Evolutionary conservation across 1,140 invertebrate genomes (phyloP).

Genomic region (Listronotus bonariensis): DNA sequence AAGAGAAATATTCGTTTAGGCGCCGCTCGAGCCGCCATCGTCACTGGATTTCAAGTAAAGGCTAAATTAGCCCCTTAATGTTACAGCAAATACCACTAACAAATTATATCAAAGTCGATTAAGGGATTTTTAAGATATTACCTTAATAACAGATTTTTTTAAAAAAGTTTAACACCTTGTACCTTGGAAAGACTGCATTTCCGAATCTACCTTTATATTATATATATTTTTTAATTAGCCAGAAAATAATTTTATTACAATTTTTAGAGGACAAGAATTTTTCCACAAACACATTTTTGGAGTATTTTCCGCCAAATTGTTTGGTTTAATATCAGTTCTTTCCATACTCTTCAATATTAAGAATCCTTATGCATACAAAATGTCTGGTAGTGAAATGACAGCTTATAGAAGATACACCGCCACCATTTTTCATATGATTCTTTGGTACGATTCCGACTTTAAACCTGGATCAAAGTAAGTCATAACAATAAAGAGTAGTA

Average conservation of each 20-base stretch:
- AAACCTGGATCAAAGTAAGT: conserved; percentile 54
- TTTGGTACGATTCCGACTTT: conserved; percentile 74
- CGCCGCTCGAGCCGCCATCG: too few species aligned
- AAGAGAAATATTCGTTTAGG: too few species aligned
- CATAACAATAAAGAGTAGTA: background rate
- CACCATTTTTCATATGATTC: conserved; percentile 71
- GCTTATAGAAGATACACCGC: conserved; percentile 78
- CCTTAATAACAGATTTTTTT: too few species aligned
- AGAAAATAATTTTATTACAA: background rate
- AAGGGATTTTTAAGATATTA: too few species aligned
- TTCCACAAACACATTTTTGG: conserved; percentile 64
- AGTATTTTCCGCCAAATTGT: conserved; percentile 63
- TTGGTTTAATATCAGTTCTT: conserved; percentile 67
- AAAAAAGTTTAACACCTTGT: background rate
- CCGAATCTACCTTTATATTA: too few species aligned
- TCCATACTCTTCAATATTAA: conserved; percentile 67
- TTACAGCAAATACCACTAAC: too few species aligned
- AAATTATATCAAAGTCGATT: too few species aligned
- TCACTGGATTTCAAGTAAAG: too few species aligned
- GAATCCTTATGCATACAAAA: conserved; percentile 68
- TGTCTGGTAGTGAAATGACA: conserved; percentile 64
- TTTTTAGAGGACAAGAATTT: conserved; percentile 67
- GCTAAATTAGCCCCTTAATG: too few species aligned
- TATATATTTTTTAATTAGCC: too few species aligned
- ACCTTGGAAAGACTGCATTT: too few species aligned